Evolutionary conservation across 2,888 invertebrate genomes (phyloP).

Genomic region (Epirrita christyi): DNA sequence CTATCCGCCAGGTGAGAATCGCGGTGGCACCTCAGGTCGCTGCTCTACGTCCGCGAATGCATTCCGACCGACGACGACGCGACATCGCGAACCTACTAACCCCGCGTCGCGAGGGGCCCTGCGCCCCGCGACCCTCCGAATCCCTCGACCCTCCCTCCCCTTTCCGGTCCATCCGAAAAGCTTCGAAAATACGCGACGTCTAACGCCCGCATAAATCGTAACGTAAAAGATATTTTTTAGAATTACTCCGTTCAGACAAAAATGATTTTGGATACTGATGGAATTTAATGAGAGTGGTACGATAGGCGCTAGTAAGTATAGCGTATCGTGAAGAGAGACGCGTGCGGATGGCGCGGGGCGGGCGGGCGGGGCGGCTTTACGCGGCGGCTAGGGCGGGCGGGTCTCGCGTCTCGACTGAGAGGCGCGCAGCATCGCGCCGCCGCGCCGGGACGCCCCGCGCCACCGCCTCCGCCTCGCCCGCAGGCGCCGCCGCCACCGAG

Average conservation of each 20-base stretch:
- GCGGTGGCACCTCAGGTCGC: conserved; percentile 81
- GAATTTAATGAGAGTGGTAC: conserved; percentile 52
- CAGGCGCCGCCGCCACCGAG: conserved; percentile 45
- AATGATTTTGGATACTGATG: conserved; percentile 47
- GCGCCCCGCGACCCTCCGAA: conserved; percentile 81
- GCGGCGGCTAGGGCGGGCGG: conserved; percentile 84
- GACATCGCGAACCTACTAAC: conserved; percentile 84
- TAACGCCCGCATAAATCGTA: conserved; percentile 69
- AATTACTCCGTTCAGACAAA: conserved; percentile 45
- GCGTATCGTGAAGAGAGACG: conserved; percentile 60
- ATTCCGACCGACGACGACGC: conserved; percentile 82
- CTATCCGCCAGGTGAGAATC: conserved; percentile 70
- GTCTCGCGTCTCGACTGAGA: conserved; percentile 87
- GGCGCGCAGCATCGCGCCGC: conserved; percentile 87
- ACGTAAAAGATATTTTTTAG: conserved; percentile 52
- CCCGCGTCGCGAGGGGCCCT: conserved; percentile 81
- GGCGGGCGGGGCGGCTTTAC: conserved; percentile 73
- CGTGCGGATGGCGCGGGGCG: conserved; percentile 71
- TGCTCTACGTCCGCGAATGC: conserved; percentile 84
- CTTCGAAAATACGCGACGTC: conserved; percentile 79
- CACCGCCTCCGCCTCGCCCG: conserved; percentile 45
- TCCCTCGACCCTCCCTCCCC: conserved; percentile 71
- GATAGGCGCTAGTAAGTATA: conserved; percentile 58
- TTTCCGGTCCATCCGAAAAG: conserved; percentile 79
- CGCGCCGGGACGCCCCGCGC: conserved; percentile 69